Evolutionary conservation across 2,113 vertebrate genomes (phyloP).

Genomic region (Burhinus oedicnemus): DNA sequence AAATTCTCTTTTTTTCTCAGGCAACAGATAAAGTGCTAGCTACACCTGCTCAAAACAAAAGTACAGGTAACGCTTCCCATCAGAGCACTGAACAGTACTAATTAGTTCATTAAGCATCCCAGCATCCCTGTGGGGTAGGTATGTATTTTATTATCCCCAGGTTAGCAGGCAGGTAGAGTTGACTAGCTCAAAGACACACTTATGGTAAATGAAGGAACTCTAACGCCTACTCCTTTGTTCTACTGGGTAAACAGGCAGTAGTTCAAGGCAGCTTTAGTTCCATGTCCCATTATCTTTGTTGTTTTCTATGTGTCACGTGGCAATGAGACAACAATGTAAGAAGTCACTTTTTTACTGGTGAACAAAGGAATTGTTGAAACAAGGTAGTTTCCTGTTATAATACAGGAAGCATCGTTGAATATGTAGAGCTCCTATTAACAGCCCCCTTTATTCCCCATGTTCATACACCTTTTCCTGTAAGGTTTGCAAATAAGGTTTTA

Average conservation of each 20-base stretch:
- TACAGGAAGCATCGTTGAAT: not conserved
- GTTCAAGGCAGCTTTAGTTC: slow-evolving; percentile 28
- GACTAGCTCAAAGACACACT: slow-evolving; percentile 39
- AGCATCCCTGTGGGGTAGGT: slow-evolving; percentile 27
- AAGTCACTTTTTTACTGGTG: not conserved
- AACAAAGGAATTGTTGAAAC: not conserved
- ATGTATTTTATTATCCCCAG: slow-evolving; percentile 58
- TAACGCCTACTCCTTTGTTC: slow-evolving; percentile 22
- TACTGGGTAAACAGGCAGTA: slow-evolving; percentile 35
- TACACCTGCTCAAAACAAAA: slow-evolving; percentile 3
- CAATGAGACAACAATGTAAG: not conserved
- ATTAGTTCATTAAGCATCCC: slow-evolving; percentile 46
- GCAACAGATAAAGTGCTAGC: not conserved
- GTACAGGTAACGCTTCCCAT: not conserved
- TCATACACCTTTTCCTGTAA: not conserved
- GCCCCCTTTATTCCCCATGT: not conserved
- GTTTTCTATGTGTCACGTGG: not conserved
- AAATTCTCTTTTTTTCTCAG: not conserved
- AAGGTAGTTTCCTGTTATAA: not conserved
- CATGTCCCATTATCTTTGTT: slow-evolving; percentile 26
- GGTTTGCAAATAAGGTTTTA: not conserved
- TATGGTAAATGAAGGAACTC: slow-evolving; percentile 55
- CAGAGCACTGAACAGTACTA: not conserved
- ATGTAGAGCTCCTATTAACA: not conserved
- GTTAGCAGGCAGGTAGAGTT: slow-evolving; percentile 27